Percentiles rank a stretch among this genome's conserved stretches.
Evolutionary conservation across 2,113 vertebrate species (phyloP).

Genomic region (Glaucidium brasilianum): DNA sequence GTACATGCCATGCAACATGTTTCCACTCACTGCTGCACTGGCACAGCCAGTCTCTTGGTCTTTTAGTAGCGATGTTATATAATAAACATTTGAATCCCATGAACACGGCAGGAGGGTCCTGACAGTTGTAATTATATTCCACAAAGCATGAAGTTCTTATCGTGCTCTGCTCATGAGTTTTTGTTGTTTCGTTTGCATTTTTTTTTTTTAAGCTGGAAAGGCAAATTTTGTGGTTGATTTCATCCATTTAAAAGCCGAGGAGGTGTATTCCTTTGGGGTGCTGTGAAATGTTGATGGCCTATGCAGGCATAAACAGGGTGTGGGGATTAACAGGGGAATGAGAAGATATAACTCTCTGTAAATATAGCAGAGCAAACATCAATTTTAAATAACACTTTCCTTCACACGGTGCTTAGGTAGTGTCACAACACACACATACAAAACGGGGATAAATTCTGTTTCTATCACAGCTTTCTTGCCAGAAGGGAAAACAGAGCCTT

Average conservation of each 20-base stretch:
- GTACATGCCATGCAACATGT: background rate
- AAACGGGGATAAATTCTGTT: background rate
- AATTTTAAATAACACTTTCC: background rate
- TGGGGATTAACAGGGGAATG: background rate
- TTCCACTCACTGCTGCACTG: background rate
- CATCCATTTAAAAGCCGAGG: background rate
- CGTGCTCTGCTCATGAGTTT: background rate
- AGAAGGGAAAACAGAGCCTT: background rate
- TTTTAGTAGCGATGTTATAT: background rate
- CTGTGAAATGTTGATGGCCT: background rate
- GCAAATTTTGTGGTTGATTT: conserved; percentile 18
- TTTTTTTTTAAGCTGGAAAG: background rate
- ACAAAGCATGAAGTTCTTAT: background rate
- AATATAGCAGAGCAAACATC: background rate
- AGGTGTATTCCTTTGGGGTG: background rate
- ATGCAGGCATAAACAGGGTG: background rate
- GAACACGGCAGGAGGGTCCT: background rate
- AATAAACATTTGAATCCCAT: background rate
- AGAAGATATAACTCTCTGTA: background rate
- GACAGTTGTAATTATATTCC: conserved; percentile 26
- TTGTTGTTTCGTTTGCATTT: background rate
- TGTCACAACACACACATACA: background rate
- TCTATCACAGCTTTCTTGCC: background rate
- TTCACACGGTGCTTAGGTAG: background rate
- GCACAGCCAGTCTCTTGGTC: background rate